Conservation (phyloP, 2,113 vertebrate genomes). For the Polyodon spathula region DNA sequence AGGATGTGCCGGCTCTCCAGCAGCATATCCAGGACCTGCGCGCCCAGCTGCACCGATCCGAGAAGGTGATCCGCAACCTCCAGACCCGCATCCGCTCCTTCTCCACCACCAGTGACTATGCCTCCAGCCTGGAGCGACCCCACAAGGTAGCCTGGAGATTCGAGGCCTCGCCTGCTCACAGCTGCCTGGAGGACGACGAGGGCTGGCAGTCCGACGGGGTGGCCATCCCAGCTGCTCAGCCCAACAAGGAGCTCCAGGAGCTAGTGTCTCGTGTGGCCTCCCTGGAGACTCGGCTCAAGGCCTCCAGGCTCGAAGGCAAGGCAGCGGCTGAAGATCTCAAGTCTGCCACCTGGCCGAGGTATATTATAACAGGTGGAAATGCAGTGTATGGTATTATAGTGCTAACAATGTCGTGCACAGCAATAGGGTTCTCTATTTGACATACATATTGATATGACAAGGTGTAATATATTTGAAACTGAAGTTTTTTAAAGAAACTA, state of each 20-base stretch:
- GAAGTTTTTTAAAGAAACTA: too few relatives aligned
- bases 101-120: constrained; percentile 71
- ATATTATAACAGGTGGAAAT: constrained; percentile 21
- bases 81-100: constrained; percentile 56
- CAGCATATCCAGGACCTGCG: constrained; percentile 71
- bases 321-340: constrained; percentile 49
- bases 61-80: constrained; percentile 66
- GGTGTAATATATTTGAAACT: too few relatives aligned
- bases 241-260: constrained; percentile 55
- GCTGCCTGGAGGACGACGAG: constrained; percentile 71
- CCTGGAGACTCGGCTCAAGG: constrained; percentile 74
- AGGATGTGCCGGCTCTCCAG: constrained; percentile 47
- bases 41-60: constrained; percentile 66
- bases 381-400: too few relatives aligned
- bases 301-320: constrained; percentile 37
- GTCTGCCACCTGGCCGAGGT: constrained; percentile 66
- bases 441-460: too few relatives aligned
- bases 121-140: constrained; percentile 63
- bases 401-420: too few relatives aligned
- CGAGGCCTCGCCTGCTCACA: constrained; percentile 53
- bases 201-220: constrained; percentile 71
- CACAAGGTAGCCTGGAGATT: constrained; percentile 48
- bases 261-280: constrained; percentile 68
- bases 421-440: too few relatives aligned
- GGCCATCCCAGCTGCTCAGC: constrained; percentile 35